These are phyloP conservation scores for Schizotus pectinicornis DNA, from an alignment of 2,888 invertebrate species.

Conservation along the genomic window DNA sequence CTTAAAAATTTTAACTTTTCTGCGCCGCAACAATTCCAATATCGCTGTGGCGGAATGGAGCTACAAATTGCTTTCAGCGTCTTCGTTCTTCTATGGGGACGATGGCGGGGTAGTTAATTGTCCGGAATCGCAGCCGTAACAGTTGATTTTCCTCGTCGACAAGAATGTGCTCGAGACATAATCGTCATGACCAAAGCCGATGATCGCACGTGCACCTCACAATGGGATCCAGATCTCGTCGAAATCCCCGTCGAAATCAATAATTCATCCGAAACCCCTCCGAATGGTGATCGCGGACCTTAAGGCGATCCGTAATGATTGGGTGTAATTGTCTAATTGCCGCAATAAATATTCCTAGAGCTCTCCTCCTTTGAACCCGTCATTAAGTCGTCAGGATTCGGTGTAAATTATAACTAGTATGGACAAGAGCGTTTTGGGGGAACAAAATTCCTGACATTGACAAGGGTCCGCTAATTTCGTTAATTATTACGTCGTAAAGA, in stretches of 20 bases:
- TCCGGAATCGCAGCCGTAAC: too few species aligned
- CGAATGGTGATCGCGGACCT: slow-evolving; percentile 6
- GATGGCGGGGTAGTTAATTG: too few species aligned
- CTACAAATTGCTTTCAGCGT: too few species aligned
- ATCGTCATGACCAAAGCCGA: too few species aligned
- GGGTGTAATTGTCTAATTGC: slow-evolving; percentile 28
- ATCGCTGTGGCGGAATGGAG: too few species aligned
- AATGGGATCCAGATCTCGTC: neutral
- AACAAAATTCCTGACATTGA: slow-evolving; percentile 19
- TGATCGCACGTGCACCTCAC: neutral
- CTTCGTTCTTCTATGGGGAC: too few species aligned
- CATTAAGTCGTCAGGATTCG: slow-evolving; percentile 23
- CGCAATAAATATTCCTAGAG: slow-evolving; percentile 23
- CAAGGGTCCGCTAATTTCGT: slow-evolving; percentile 20
- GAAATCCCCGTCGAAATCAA: neutral
- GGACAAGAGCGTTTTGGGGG: slow-evolving; percentile 12
- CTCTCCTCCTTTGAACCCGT: slow-evolving; percentile 11
- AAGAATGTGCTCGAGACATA: too few species aligned
- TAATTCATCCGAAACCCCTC: slow-evolving; percentile 7
- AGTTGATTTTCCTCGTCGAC: too few species aligned
- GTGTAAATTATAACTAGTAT: slow-evolving; percentile 18
- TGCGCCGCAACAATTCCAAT: too few species aligned
- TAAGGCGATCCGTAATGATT: slow-evolving; percentile 19
- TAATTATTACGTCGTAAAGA: slow-evolving; percentile 9
- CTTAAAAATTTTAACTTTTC: too few species aligned